Evolutionary conservation across 2,113 vertebrate genomes (phyloP), one percentile per base, ranked within the genome.

Genomic region (Carassius auratus): DNA sequence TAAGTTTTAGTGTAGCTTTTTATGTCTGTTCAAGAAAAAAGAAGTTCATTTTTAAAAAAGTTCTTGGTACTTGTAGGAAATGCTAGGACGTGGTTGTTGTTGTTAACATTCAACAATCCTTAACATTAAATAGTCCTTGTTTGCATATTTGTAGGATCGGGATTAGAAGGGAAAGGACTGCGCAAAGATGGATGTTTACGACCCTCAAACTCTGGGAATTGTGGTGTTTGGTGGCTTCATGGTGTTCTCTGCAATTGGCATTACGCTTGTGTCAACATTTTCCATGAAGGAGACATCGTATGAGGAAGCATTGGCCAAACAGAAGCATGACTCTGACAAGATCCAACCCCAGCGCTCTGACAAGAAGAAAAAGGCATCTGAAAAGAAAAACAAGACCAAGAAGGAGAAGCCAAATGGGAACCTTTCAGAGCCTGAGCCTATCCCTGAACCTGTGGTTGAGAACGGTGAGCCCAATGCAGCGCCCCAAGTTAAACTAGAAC

Each of bases 251-350:
- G 97, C 96, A 85, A 94, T 97, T 0, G 96, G 96, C 68, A 97
- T 97, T 86, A 96, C 96, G 82, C 88, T 97, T 81, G 96, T 97
- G 64, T 97, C 96, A 57, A 96, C 96, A 19, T 96, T 97, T 88
- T 97, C 96, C 87, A 97, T 97, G 97, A 97, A 97, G 90, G 97
- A 97, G 89, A 97, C 96, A 0, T 96, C 96, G 0, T 97, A 96
- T 0, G 97, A 97, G 89, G 97, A 97, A 90, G 97, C 97, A 69
- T 90, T 97, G 84, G 97, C 96, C 76, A 96, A 95, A 87, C 96
- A 97, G 85, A 95, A 96, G 59, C 95, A 93, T 64, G 95, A 96
- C 83, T 91, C 95, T 17, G 94, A 94, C 5, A 97, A 94, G 89
- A 87, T 88, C 45, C 87, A 85, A 8, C 38, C 94, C 80, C 94